Conservation (phyloP, 2,888 invertebrate genomes). For the Cheilosia urbana region DNA sequence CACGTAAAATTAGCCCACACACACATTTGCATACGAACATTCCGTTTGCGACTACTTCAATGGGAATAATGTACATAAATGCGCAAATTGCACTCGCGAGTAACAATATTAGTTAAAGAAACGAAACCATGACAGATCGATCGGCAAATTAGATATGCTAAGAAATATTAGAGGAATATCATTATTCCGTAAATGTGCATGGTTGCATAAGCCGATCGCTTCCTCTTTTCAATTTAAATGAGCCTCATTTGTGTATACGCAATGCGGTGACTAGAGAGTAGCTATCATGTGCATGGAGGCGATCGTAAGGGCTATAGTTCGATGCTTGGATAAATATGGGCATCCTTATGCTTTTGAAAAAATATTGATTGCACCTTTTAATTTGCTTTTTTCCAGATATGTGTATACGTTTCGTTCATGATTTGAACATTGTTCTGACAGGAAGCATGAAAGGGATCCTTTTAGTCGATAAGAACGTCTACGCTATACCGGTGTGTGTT, state of each 20-base stretch:
- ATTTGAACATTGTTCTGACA: constrained; percentile 64
- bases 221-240: constrained; percentile 74
- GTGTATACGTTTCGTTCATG: constrained; percentile 8
- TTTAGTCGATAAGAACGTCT: constrained; percentile 39
- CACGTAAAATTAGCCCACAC: constrained; percentile 33
- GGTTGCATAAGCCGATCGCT: constrained; percentile 53
- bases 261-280: neutral
- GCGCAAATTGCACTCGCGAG: constrained; percentile 63
- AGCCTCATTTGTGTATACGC: constrained; percentile 67
- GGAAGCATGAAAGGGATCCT: constrained; percentile 17
- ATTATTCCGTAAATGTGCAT: constrained; percentile 75
- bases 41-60: constrained; percentile 31
- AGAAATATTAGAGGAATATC: constrained; percentile 76
- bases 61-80: constrained; percentile 61
- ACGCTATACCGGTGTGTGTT: neutral
- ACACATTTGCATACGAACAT: constrained; percentile 25
- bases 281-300: constrained; percentile 8
- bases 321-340: constrained; percentile 44
- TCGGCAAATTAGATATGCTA: constrained; percentile 72
- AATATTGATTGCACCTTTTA: constrained; percentile 73
- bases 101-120: constrained; percentile 66
- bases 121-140: constrained; percentile 73
- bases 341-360: constrained; percentile 51
- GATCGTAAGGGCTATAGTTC: constrained; percentile 13
- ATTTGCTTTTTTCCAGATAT: constrained; percentile 46